Conservation (phyloP, 2,888 invertebrate genomes). For the Lissocephala sabroskyi region DNA sequence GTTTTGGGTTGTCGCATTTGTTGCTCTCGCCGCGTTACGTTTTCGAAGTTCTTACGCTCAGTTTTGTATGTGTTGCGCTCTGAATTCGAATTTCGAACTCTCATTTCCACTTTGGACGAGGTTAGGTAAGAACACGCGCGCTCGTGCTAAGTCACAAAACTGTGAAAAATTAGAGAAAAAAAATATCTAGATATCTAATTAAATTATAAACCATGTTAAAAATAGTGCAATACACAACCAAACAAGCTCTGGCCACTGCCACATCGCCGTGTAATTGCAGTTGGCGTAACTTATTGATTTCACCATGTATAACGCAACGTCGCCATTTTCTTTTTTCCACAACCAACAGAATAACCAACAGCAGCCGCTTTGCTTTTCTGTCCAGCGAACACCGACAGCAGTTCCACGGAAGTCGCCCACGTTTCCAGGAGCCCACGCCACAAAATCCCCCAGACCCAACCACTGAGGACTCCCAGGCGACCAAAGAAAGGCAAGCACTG, state of each 20-base stretch:
- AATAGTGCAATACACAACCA: conserved; percentile 62
- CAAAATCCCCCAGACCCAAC: conserved; percentile 24
- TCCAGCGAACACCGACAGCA: conserved; percentile 50
- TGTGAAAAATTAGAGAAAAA: conserved; percentile 14
- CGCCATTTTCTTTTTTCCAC: conserved; percentile 71
- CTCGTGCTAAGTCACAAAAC: conserved; percentile 28
- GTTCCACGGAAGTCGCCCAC: conserved; percentile 45
- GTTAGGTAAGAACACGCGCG: conserved; percentile 70
- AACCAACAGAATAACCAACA: conserved; percentile 62
- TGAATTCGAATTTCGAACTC: no score
- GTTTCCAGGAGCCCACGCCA: conserved; percentile 26
- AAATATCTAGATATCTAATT: conserved; percentile 10
- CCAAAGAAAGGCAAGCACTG: conserved; percentile 8
- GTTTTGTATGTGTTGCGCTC: no score
- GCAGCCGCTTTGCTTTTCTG: conserved; percentile 59
- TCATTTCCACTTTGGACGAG: conserved; percentile 67
- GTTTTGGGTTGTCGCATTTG: no score
- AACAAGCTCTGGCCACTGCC: conserved; percentile 49
- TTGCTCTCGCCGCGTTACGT: no score
- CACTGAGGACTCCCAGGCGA: conserved; percentile 13
- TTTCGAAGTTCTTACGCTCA: no score
- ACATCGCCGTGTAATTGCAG: conserved; percentile 36
- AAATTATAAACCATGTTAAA: conserved; percentile 36
- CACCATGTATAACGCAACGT: conserved; percentile 59
- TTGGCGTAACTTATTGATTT: conserved; percentile 66